Base-by-base conservation (phyloP, 2,113 vertebrate genomes). In the Amazona guildingii region DNA sequence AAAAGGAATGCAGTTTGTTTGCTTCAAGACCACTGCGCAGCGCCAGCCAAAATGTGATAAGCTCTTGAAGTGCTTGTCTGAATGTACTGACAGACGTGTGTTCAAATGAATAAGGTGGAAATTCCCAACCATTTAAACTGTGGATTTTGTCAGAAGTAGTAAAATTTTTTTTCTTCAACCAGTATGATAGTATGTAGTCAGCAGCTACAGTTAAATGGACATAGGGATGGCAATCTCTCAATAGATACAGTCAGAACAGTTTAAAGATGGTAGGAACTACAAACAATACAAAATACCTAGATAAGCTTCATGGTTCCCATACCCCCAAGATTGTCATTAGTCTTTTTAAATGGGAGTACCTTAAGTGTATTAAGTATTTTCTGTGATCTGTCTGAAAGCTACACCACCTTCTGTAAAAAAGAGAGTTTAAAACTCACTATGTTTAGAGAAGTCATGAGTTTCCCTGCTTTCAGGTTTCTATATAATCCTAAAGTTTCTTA, bases 71-170 rank as follows among this genome's bases (percentile, higher is more conserved):
- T 1, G 2, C 44, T 33, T 77, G 11, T 39, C 46, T 57, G 69
- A 73, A 63, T 0, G 8, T 18, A 18, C 33, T 48, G 54, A 49
- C 24, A 46, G 2, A 3, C 0, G 0, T 6, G 1, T 24, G 9
- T 74, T 89, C 61, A 17, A 29, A 18, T 13, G n/a, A 20, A 14
- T 18, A 23, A 28, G 29, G 41, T 86, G 46, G 51, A 63, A 84
- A 49, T 92, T 78, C 62, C 20, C 37, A 44, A 2, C 16, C 1
- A 1, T 11, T 55, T 28, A 46, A 64, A 43, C 11, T 33, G 10
- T 17, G 17, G n/a, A 25, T 59, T 93, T 75, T 78, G 23, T 55
- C 66, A 78, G 7, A 43, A 0, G 0, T 29, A 13, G 37, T 74
- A 4, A 41, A 63, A 46, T 63, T 4, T 7, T 27, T 68, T 91